Conservation (phyloP, 2,113 vertebrate genomes). For the Nematolebias whitei region DNA sequence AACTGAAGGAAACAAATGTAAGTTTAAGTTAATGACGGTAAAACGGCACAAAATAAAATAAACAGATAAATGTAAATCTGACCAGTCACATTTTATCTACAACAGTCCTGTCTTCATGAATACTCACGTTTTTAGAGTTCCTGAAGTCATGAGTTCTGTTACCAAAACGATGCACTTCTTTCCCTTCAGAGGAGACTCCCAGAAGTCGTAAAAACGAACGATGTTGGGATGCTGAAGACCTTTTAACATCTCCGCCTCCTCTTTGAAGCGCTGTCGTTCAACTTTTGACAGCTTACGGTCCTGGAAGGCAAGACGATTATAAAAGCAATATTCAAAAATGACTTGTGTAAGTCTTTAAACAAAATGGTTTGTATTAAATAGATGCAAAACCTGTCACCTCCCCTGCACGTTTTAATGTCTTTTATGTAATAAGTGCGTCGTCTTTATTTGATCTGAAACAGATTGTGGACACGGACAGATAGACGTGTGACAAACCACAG, state of each 20-base stretch:
- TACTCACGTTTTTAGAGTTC: conserved; percentile 93
- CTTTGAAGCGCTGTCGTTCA: conserved; percentile 93
- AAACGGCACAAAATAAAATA: not conserved
- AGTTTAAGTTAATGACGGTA: not conserved
- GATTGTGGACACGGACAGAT: not conserved
- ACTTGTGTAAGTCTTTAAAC: not conserved
- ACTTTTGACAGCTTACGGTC: conserved; percentile 93
- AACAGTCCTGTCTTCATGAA: not conserved
- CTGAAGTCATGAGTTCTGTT: conserved; percentile 94
- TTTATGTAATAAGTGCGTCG: no score
- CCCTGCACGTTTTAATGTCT: not conserved
- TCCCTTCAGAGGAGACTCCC: conserved; percentile 91
- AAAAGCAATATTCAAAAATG: conserved; percentile 8
- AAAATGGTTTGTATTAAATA: not conserved
- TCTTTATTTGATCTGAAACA: not conserved
- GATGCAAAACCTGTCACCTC: not conserved
- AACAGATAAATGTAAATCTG: not conserved
- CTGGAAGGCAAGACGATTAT: conserved; percentile 63
- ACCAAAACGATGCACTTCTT: conserved; percentile 94
- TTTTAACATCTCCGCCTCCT: conserved; percentile 95
- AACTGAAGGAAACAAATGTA: conserved; percentile 72
- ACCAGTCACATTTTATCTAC: not conserved
- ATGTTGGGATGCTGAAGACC: conserved; percentile 84
- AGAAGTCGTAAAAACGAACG: conserved; percentile 85
- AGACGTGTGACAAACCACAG: conserved; percentile 15